Base-by-base conservation (phyloP, 2,888 invertebrate genomes). In the Tinea trinotella region DNA sequence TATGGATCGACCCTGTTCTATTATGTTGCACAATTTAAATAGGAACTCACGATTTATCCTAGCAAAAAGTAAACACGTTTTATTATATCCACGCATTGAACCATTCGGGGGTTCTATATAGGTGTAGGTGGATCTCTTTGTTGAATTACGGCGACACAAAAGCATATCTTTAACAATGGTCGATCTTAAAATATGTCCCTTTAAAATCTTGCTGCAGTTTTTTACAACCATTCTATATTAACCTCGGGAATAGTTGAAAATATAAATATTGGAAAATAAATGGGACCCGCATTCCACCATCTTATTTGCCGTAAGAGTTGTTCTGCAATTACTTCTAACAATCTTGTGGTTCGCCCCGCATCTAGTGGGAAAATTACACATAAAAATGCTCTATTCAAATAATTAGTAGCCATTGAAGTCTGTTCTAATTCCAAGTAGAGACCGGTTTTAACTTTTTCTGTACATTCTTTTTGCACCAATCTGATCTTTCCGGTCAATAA, bases 11-110 rank as follows among this genome's bases (percentile, higher is more conserved):
- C 67, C 77, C 71, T 70, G 52, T 40, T 55, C 57, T 77, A 59
- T 85, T 83, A 82, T 80, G 66, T 82, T 80, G 76, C 74, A 72
- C 76, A 80, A 79, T 69, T 71, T 74, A 68, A 76, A 79, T 71
- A 66, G 69, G 70, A 70, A 68, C 70, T 71, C 71, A 68, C 72
- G 69, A 70, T 68, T 68, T 62, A 69, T 71, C 71, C 68, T 67
- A 64, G 71, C 76, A 79, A 83, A 83, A 82, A 76, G 76, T 71
- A 80, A 83, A 79, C 76, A 76, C 69, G 68, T 74, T 67, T 61
- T 64, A 74, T 81, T 83, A 76, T 83, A 68, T 62, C 61, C 68
- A 68, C 71, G 77, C 81, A 79, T 76, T 80, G 80, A 83, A 82
- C 79, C 79, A 63, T 73, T 69, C 64, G 67, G 68, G 73, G 76